phyloP scores from a whole-genome alignment of 2,888 invertebrate genomes.

The Phragmatobia fuliginosa region DNA sequence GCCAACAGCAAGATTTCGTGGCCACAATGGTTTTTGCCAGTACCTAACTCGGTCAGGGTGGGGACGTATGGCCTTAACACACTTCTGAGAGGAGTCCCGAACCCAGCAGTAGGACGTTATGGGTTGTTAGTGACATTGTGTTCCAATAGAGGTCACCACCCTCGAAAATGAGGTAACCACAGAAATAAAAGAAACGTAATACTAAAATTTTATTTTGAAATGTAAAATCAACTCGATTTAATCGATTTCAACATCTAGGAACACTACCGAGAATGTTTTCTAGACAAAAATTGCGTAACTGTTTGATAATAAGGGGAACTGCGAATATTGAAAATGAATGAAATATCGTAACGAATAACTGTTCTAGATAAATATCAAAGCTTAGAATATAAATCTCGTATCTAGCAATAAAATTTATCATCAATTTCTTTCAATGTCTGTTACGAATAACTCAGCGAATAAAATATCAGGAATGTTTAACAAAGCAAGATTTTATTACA shows the following conservation, averaged over 20 bases:
- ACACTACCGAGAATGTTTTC: background rate
- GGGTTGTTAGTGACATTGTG: too few relatives aligned
- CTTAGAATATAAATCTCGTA: conserved; percentile 21
- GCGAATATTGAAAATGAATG: conserved; percentile 1
- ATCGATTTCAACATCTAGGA: background rate
- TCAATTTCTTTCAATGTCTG: conserved; percentile 19
- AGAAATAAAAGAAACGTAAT: too few relatives aligned
- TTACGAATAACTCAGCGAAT: conserved; percentile 16
- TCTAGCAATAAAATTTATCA: conserved; percentile 28
- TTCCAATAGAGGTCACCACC: too few relatives aligned
- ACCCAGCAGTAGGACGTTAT: too few relatives aligned
- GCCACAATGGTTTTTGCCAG: too few relatives aligned
- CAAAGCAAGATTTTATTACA: conserved; percentile 2
- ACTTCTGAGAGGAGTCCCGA: too few relatives aligned
- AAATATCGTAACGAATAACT: conserved; percentile 26
- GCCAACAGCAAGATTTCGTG: too few relatives aligned
- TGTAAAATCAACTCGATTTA: too few relatives aligned
- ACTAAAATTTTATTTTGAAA: too few relatives aligned
- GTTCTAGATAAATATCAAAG: conserved; percentile 11
- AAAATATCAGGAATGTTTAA: background rate
- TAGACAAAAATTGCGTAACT: background rate
- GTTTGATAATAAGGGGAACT: background rate
- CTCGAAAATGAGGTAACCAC: too few relatives aligned
- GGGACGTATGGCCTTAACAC: too few relatives aligned
- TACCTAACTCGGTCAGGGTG: too few relatives aligned